A percentile compares a stretch with the other conserved stretches of the same genome.
Conservation (phyloP, 2,888 invertebrate genomes). For the Trypoxylon attenuatum region DNA sequence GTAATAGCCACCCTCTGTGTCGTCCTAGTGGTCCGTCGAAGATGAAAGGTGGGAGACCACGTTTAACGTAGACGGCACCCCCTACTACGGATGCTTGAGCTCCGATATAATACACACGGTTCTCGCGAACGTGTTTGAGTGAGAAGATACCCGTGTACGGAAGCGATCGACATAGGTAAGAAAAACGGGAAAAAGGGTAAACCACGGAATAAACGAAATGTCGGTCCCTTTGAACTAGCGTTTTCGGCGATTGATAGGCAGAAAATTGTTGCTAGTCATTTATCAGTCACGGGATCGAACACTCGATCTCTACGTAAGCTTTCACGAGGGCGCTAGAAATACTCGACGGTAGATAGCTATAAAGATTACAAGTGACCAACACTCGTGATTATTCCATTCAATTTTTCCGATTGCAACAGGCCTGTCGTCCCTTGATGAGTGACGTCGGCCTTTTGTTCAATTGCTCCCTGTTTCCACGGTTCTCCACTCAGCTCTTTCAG, state of each 20-base stretch:
- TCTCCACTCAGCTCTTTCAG: neutral
- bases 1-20: slow-evolving; percentile 64
- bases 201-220: neutral
- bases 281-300: too few species aligned
- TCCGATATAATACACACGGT: too few species aligned
- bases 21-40: slow-evolving; percentile 38
- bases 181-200: neutral
- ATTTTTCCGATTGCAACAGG: slow-evolving; percentile 32
- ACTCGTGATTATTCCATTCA: slow-evolving; percentile 29
- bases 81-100: neutral
- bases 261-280: neutral
- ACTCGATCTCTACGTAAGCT: too few species aligned
- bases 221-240: neutral
- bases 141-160: neutral
- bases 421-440: slow-evolving; percentile 18
- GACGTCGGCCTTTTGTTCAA: slow-evolving; percentile 8
- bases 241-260: neutral
- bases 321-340: too few species aligned
- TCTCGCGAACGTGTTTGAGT: neutral
- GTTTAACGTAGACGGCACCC: slow-evolving; percentile 6
- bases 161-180: neutral
- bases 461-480: slow-evolving; percentile 22
- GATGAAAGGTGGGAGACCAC: slow-evolving; percentile 34
- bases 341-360: slow-evolving; percentile 5
- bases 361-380: slow-evolving; percentile 35